A percentile compares a stretch with the other conserved stretches of the same genome.
phyloP scores from a whole-genome alignment of 2,797 vertebrate species.

The Ibycter americanus region DNA sequence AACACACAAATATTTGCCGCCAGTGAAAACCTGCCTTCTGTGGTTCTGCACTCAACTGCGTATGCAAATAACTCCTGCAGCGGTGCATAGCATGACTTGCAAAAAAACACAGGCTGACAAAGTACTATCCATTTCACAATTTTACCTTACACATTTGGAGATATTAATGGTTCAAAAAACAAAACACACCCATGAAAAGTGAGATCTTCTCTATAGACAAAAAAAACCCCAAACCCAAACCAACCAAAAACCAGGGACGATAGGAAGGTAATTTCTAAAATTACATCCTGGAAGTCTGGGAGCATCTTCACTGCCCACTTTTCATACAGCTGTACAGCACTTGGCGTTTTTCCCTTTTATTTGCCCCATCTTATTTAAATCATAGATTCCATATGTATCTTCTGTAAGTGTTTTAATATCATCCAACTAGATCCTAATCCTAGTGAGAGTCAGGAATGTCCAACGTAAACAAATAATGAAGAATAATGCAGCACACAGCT shows the following conservation, averaged over 20 bases:
- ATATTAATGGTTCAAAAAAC: not conserved
- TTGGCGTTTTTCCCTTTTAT: rapidly evolving
- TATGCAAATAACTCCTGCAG: slow-evolving; percentile 9
- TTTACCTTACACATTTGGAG: not conserved
- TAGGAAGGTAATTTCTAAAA: not conserved
- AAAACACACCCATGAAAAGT: not conserved
- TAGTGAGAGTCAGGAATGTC: not conserved
- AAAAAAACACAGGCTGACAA: not conserved
- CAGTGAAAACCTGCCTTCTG: not conserved
- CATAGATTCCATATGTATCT: rapidly evolving
- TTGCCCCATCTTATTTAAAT: not conserved
- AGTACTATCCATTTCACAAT: not conserved
- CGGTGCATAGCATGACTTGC: not conserved
- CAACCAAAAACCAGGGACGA: not conserved
- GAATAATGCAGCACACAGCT: not conserved
- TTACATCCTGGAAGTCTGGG: not conserved
- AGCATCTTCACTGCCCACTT: not conserved
- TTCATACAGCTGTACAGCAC: not conserved
- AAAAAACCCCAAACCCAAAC: not conserved
- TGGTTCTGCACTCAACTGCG: not conserved
- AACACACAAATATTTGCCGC: not conserved
- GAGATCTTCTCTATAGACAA: not conserved
- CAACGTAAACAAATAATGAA: not conserved
- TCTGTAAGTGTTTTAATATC: not conserved
- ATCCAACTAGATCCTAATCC: no score